Percentiles rank a stretch among this genome's conserved stretches.
Conservation (phyloP, 2,888 invertebrate genomes). For the Anticlea derivata region DNA sequence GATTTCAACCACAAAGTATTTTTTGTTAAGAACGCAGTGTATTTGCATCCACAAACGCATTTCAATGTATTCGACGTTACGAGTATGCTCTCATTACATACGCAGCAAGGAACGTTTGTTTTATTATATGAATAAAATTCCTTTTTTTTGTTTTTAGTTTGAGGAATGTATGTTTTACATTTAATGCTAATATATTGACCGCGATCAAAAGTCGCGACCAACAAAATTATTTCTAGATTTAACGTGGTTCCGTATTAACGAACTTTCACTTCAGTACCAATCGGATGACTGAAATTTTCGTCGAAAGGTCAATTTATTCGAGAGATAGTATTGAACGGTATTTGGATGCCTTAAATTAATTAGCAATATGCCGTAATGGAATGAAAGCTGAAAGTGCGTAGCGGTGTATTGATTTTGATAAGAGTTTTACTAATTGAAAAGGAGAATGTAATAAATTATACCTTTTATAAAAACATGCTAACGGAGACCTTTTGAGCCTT, state of each 20-base stretch:
- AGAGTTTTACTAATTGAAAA: constrained; percentile 12
- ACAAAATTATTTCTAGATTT: constrained; percentile 21
- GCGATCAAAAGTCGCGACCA: constrained; percentile 6
- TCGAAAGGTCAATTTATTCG: constrained; percentile 43
- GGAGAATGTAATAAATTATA: neutral
- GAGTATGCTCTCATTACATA: no score
- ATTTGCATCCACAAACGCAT: no score
- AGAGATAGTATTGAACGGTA: constrained; percentile 37
- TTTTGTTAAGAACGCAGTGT: no score
- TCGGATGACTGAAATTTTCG: constrained; percentile 41
- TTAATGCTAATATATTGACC: neutral
- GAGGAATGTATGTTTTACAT: no score
- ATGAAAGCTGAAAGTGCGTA: constrained; percentile 15
- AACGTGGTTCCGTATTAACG: constrained; percentile 46
- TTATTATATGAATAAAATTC: no score
- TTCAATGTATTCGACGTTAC: no score
- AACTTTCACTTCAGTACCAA: constrained; percentile 56
- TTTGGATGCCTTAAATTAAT: constrained; percentile 35
- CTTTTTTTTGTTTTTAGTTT: no score
- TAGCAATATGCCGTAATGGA: constrained; percentile 26
- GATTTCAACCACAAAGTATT: no score
- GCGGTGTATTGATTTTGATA: constrained; percentile 15
- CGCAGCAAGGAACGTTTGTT: no score
- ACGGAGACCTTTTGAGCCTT: no score
- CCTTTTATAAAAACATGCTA: neutral